Base-by-base conservation (phyloP, 2,888 invertebrate species). In the Macaria notata region DNA sequence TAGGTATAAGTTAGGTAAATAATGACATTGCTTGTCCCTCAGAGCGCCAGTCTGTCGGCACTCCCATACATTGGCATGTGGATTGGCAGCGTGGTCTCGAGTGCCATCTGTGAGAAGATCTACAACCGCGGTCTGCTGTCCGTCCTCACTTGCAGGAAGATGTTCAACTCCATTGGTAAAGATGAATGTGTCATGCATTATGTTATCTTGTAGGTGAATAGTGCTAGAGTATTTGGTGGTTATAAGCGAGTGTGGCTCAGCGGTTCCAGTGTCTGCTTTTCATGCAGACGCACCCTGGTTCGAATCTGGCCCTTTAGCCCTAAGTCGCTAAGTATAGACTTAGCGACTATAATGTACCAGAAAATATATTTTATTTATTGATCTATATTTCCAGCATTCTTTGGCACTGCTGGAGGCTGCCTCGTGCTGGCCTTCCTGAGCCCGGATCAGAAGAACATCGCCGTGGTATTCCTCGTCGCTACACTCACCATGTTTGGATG, bases 31-130 rank as follows among this genome's bases (percentile, higher is more conserved):
- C 19, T 19, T 19, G 19, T 19, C 33, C 33, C 7, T 7, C 79
- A 94, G 93, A 95, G 95, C 76, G 95, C 95, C 0, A 70, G 93
- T 4, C 78, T 95, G 0, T 95, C 95, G 0, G 93, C 95, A 0
- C 73, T 96, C 19, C 96, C 96, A 0, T 96, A 96, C 73, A 83
- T 95, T 3, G 93, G 93, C 0, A 95, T 96, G 88, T 96, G 95
- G 93, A 46, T 94, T 0, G 85, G 95, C 19, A 94, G 94, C 61
- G 93, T 95, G 30, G 79, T 93, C 0, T 93, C 95, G 50, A 93
- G 95, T 7, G 86, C 86, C 30, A 62, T 93, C 0, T 93, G 95
- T 3, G 95, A 95, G 57, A 78, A 72, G 57, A 65, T 89, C 4
- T 78, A 75, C 59, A 88, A 86, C 55, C 75, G 66, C 3, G 84